Evolutionary conservation across 1,140 invertebrate species (phyloP).

Genomic region (Drosophila chauvacae): DNA sequence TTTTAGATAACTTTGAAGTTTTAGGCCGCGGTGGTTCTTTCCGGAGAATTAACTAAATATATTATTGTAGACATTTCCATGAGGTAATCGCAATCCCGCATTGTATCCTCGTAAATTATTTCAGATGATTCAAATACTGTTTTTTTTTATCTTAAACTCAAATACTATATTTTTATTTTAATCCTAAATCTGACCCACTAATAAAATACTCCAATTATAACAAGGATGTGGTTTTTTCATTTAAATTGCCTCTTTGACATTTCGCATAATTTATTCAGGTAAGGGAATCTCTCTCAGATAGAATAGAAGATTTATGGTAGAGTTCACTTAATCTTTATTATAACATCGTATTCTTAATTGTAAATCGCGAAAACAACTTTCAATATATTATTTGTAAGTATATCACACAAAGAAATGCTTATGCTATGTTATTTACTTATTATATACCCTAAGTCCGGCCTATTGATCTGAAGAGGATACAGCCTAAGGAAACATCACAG

Average conservation of each 20-base stretch:
- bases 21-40: no score
- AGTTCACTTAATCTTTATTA: slow-evolving; percentile 10
- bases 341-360: slow-evolving; percentile 6
- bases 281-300: background rate
- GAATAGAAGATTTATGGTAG: background rate
- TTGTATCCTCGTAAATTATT: no score
- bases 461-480: slow-evolving; percentile 4
- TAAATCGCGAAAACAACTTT: slow-evolving; percentile 21
- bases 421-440: slow-evolving; percentile 24
- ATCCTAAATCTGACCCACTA: background rate
- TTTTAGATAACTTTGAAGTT: no score
- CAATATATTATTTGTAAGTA: slow-evolving; percentile 28
- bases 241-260: background rate
- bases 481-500: slow-evolving; percentile 68
- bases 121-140: no score
- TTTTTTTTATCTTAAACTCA: no score
- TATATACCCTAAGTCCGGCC: slow-evolving; percentile 40
- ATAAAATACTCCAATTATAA: background rate
- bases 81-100: no score
- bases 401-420: slow-evolving; percentile 42
- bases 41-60: no score
- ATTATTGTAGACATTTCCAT: no score
- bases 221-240: background rate
- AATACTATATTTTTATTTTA: background rate
- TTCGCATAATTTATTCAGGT: slow-evolving; percentile 24